Conservation (phyloP, 2,888 invertebrate species). For the Acleris laterana region DNA sequence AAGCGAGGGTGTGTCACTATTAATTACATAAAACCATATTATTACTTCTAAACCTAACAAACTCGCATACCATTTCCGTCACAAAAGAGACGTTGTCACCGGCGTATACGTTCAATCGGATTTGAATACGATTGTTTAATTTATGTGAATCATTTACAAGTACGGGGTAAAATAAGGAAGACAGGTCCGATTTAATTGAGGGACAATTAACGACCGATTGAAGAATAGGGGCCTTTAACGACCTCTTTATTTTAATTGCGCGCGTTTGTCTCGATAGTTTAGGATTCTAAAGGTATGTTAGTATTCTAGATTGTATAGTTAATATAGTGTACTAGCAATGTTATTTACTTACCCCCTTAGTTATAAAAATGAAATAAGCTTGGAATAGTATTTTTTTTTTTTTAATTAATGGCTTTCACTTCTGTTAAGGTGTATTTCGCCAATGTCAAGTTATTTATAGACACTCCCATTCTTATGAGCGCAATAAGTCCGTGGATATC, state of each 20-base stretch:
- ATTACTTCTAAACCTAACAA: conserved; percentile 3
- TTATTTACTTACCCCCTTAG: too few relatives aligned
- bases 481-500: too few relatives aligned
- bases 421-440: too few relatives aligned
- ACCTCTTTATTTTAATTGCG: conserved; percentile 20
- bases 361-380: too few relatives aligned
- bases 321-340: too few relatives aligned
- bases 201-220: conserved; percentile 31
- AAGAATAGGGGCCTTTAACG: conserved; percentile 32
- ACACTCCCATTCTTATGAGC: too few relatives aligned
- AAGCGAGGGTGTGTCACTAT: too few relatives aligned
- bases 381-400: too few relatives aligned
- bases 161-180: conserved; percentile 31
- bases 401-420: too few relatives aligned
- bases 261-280: conserved; percentile 7
- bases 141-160: conserved; percentile 32
- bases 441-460: too few relatives aligned
- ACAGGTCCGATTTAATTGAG: conserved; percentile 32
- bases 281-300: conserved; percentile 1
- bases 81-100: conserved; percentile 36
- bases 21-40: too few relatives aligned
- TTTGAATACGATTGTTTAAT: conserved; percentile 36
- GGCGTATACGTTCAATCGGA: conserved; percentile 33
- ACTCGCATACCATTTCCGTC: conserved; percentile 26
- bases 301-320: too few relatives aligned